Evolutionary conservation across 2,888 invertebrate species (phyloP).

Genomic region (Diogma glabrata): DNA sequence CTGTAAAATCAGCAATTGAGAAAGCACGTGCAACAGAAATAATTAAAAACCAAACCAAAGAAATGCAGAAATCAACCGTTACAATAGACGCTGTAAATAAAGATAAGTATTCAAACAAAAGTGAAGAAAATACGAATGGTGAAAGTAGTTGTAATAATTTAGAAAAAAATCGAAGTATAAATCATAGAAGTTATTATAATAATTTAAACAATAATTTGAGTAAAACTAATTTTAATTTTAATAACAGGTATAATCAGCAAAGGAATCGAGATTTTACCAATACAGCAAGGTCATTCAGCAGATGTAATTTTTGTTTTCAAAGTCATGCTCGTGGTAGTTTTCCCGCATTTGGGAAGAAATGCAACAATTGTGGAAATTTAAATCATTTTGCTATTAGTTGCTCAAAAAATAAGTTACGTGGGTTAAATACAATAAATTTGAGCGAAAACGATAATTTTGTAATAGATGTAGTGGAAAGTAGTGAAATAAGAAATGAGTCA

Average conservation of each 20-base stretch:
- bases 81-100: too few species aligned
- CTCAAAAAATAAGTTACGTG: background rate
- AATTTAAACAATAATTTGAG: background rate
- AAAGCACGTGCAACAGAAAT: background rate
- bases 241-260: too few species aligned
- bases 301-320: background rate
- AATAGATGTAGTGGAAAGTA: background rate
- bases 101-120: too few species aligned
- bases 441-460: background rate
- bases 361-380: background rate
- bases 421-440: background rate
- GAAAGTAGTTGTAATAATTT: background rate
- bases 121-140: too few species aligned
- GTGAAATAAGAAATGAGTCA: too few species aligned
- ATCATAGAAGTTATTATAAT: background rate
- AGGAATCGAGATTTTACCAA: too few species aligned
- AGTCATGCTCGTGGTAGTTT: background rate
- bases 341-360: slow-evolving; percentile 6
- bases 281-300: background rate
- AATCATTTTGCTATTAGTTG: slow-evolving; percentile 5
- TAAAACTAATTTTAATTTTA: too few species aligned
- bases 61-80: background rate
- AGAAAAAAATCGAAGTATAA: background rate
- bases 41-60: background rate
- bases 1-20: background rate